These are phyloP conservation scores for Danionella cerebrum DNA, from an alignment of 2,113 vertebrate genomes.

Conservation along the genomic window DNA sequence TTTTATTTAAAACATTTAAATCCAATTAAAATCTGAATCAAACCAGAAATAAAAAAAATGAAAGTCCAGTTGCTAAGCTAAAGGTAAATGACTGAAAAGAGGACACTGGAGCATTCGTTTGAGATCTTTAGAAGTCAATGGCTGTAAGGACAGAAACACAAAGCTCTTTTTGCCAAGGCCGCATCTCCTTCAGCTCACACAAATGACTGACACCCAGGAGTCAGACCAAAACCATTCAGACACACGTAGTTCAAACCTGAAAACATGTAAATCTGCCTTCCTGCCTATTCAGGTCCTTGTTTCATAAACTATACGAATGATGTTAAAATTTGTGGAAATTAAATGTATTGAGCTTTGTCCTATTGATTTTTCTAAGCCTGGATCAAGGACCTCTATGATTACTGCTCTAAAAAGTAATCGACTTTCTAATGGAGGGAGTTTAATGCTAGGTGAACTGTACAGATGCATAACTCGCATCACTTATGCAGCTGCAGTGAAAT, in stretches of 20 bases:
- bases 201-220: not conserved
- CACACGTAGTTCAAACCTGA: not conserved
- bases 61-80: not conserved
- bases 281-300: not conserved
- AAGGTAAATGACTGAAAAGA: not conserved
- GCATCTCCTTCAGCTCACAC: not conserved
- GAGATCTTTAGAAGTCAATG: not conserved
- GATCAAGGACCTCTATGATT: constrained; percentile 16
- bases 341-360: not conserved
- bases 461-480: constrained; percentile 3
- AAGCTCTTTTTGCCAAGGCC: not conserved
- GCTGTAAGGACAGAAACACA: not conserved
- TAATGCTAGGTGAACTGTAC: not conserved
- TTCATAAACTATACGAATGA: constrained; percentile 1
- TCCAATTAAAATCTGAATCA: not conserved
- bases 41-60: not conserved
- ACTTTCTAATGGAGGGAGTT: not conserved
- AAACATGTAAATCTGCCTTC: not conserved
- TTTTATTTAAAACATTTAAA: not conserved
- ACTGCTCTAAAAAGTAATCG: not conserved
- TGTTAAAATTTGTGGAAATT: not conserved
- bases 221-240: not conserved
- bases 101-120: not conserved
- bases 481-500: not conserved
- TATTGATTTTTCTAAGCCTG: constrained; percentile 6